Base-by-base conservation (phyloP, 2,113 vertebrate species). In the Desmodus rotundus region DNA sequence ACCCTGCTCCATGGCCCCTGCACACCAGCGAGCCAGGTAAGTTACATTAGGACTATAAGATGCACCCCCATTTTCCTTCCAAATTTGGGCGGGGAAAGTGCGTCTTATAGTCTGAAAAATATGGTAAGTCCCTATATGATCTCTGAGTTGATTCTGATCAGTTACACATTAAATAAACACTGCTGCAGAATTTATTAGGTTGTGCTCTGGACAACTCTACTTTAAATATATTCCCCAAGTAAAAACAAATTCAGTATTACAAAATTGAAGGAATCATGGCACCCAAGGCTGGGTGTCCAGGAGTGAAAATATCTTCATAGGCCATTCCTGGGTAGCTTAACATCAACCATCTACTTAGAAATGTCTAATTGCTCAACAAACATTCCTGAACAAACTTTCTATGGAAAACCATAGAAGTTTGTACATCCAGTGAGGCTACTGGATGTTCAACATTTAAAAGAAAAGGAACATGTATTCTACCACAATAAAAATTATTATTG, bases 261-360 rank as follows among this genome's bases (percentile, higher is more conserved):
- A 73, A 95, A 94, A 89, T 13, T 78, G 52, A 81, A 96, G 45
- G 96, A 83, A 94, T n/a, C 14, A 85, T 7, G 33, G n/a, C 38
- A 87, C 65, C 24, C 36, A 74, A 88, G 92, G 70, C 61, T 97
- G 80, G 68, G 68, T 80, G 74, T 43, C 74, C 28, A 54, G 45
- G 81, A 54, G 19, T 94, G 73, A 87, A 77, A 80, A 73, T 38
- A 92, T 82, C 58, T 87, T 96, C 56, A 90, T 89, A 95, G 73
- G 50, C 72, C 36, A 70, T 74, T 67, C 5, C n/a, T 91, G 63
- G 56, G 5, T 72, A 91, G n/a, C 20, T 95, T 94, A 78, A 89
- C 50, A 74, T 43, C 24, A 92, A 56, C 87, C 17, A 65, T 84
- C 83, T 91, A 83, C 58, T 95, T 87, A 93, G 80, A 80, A 96